Base-by-base conservation (phyloP, 1,140 invertebrate species). In the Drosophila albomicans region DNA sequence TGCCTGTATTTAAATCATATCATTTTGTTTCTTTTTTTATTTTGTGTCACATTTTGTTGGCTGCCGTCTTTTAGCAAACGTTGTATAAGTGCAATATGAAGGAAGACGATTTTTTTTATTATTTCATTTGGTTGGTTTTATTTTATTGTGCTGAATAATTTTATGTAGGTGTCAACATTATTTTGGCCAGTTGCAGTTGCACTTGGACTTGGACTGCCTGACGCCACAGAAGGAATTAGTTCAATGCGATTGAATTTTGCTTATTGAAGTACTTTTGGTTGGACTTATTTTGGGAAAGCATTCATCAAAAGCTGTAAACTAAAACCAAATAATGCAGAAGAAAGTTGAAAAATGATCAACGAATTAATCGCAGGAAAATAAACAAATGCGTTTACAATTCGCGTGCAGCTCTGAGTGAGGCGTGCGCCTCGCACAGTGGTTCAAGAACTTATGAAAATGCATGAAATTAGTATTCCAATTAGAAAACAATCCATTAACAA, bases 291-390 rank as follows among this genome's bases (percentile, higher is more conserved):
- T 75, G 52, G 61, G 68, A 79, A 28, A 66, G 52, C 49, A 25
- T 54, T 66, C 58, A 32, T 61, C 57, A 62, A 67, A 49, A 56
- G 54, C 32, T 48, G 35, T 61, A 56, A 86, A 69, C 49, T 52
- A 78, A 87, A 72, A 66, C 52, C 25, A 79, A 63, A 63, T 59
- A 51, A 62, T 62, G 81, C 25, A 46, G 25, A 81, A 81, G 82
- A 84, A 86, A 82, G 82, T 68, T 67, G 75, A 76, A 82, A 86
- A 57, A 59, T 62, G 69, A 81, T 75, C 82, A 72, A 38, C 69
- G 49, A 85, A 78, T 82, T 68, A 64, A 59, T 45, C 32, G 28
- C 45, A 62, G 38, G 20, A 84, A 73, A 72, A 62, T 28, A 45
- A 25, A 63, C 43, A 79, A 66, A 65, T 57, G 77, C 63, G 45